Percentiles rank a stretch among this genome's conserved stretches.
These are phyloP conservation scores for Chromobotia macracanthus DNA, from an alignment of 2,797 vertebrate genomes.

Conservation along the genomic window DNA sequence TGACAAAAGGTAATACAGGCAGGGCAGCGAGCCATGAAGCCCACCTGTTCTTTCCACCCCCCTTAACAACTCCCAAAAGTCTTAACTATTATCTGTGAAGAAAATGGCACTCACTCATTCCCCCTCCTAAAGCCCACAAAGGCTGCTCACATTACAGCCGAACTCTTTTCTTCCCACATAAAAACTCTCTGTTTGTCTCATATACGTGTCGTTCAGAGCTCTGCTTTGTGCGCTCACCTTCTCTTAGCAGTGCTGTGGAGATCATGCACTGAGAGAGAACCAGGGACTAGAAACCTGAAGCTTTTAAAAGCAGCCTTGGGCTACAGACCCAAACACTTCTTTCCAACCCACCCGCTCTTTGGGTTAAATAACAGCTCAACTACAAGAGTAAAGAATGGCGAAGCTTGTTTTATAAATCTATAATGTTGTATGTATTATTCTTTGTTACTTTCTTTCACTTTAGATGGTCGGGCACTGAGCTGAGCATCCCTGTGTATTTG, in stretches of 20 bases:
- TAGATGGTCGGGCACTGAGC: neutral
- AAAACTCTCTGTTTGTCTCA: conserved; percentile 58
- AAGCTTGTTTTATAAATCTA: conserved; percentile 39
- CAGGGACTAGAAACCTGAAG: conserved; percentile 73
- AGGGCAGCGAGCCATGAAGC: conserved; percentile 44
- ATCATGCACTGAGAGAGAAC: conserved; percentile 56
- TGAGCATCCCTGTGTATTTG: neutral
- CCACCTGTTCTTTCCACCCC: conserved; percentile 58
- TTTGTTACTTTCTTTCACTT: neutral
- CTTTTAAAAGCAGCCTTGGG: conserved; percentile 76
- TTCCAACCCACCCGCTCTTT: conserved; percentile 56
- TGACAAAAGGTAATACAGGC: conserved; percentile 63
- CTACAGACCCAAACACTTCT: conserved; percentile 69
- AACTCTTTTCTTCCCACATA: conserved; percentile 58
- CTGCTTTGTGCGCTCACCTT: conserved; percentile 75
- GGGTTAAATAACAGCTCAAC: conserved; percentile 44
- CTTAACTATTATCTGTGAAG: conserved; percentile 59
- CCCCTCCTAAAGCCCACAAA: conserved; percentile 53
- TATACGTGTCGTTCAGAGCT: conserved; percentile 67
- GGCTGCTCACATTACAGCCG: conserved; percentile 62
- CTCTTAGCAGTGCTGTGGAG: conserved; percentile 78
- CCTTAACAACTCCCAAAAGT: conserved; percentile 36
- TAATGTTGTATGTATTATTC: neutral
- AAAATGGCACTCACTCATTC: conserved; percentile 57
- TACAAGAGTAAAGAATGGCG: conserved; percentile 20